Conservation (phyloP, 1,140 invertebrate species). For the Laupala kohalensis region DNA sequence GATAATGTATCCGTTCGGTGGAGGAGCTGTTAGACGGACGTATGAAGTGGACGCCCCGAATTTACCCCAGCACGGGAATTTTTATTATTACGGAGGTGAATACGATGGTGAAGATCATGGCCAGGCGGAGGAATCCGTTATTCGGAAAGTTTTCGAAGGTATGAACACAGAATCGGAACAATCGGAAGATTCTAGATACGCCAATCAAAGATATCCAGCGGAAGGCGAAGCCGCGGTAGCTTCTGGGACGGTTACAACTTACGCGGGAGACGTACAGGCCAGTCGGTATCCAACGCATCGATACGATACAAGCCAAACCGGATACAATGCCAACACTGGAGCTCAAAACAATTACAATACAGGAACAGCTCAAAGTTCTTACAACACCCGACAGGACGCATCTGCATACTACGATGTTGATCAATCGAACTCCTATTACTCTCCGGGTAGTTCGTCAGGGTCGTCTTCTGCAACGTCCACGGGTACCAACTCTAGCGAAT, state of each 20-base stretch:
- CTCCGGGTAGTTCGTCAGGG: not conserved
- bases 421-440: not conserved
- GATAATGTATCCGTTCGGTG: constrained; percentile 58
- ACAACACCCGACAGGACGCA: too few relatives aligned
- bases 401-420: not conserved
- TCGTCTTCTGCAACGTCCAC: too few relatives aligned
- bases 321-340: too few relatives aligned
- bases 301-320: too few relatives aligned
- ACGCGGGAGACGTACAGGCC: not conserved
- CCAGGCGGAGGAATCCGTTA: constrained; percentile 53
- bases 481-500: too few relatives aligned
- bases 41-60: constrained; percentile 36
- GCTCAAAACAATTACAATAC: too few relatives aligned
- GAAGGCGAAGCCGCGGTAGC: not conserved
- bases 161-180: not conserved
- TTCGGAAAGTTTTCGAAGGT: constrained; percentile 34
- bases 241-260: not conserved
- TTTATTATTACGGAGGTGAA: constrained; percentile 47
- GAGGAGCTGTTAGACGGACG: constrained; percentile 41
- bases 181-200: not conserved
- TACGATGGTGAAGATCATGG: constrained; percentile 34
- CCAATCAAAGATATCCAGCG: too few relatives aligned
- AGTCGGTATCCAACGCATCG: not conserved
- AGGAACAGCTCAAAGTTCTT: too few relatives aligned
- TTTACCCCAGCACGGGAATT: constrained; percentile 33